Evolutionary conservation across 2,113 vertebrate species (phyloP).

Genomic region (Pithys albifrons): DNA sequence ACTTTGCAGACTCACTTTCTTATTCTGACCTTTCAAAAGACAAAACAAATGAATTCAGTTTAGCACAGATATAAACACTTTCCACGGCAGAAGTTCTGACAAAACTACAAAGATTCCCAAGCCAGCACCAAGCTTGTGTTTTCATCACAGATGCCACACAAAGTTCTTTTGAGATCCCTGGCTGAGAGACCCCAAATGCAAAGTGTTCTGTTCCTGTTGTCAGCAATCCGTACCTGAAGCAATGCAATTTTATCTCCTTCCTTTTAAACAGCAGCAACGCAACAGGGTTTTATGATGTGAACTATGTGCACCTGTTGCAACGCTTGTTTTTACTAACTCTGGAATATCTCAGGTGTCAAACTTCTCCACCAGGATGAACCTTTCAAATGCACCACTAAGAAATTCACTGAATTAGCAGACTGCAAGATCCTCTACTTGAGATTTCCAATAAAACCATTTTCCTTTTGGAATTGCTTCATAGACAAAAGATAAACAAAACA

Average conservation of each 20-base stretch:
- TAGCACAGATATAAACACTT: neutral
- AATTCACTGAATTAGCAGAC: neutral
- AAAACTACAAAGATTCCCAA: neutral
- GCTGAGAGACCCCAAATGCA: neutral
- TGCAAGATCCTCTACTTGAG: neutral
- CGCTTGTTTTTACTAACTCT: neutral
- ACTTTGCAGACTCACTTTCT: constrained; percentile 32
- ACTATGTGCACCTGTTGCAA: neutral
- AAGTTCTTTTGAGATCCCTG: neutral
- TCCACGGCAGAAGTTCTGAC: neutral
- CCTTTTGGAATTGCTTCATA: neutral
- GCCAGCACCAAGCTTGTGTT: neutral
- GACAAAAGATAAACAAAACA: constrained; percentile 16
- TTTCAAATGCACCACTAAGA: neutral
- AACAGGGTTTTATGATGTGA: neutral
- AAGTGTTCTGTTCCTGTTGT: neutral
- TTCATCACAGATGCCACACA: neutral
- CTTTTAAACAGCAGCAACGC: neutral
- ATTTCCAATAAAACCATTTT: constrained; percentile 1
- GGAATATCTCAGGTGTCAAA: neutral
- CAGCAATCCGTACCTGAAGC: neutral
- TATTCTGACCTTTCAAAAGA: neutral
- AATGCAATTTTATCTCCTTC: neutral
- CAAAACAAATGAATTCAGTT: neutral
- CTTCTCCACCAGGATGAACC: neutral